A percentile compares a stretch with the other conserved stretches of the same genome.
These are phyloP conservation scores for Monarcha castaneiventris DNA, from an alignment of 2,113 vertebrate genomes.

Conservation along the genomic window DNA sequence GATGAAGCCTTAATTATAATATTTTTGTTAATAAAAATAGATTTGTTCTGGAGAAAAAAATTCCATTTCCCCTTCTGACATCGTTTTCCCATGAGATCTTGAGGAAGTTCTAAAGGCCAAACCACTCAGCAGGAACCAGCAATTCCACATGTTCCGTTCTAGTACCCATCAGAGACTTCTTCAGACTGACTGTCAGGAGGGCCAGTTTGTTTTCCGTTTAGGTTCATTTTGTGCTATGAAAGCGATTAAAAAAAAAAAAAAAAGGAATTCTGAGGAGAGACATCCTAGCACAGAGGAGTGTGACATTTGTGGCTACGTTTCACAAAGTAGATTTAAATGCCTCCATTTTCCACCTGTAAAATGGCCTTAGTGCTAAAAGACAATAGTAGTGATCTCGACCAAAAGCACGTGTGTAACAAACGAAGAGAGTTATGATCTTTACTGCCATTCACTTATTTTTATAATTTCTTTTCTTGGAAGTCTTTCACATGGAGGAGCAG, in stretches of 20 bases:
- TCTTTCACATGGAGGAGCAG: neutral
- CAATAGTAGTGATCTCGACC: neutral
- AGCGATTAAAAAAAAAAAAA: neutral
- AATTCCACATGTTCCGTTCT: neutral
- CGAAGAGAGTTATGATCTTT: neutral
- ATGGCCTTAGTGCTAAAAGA: neutral
- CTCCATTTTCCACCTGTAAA: neutral
- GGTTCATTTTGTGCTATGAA: neutral
- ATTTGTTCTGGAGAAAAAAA: conserved; percentile 30
- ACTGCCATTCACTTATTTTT: neutral
- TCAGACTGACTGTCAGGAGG: neutral
- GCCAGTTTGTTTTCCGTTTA: neutral
- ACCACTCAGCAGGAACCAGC: neutral
- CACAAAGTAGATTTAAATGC: neutral
- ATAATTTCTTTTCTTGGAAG: neutral
- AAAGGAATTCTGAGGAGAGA: neutral
- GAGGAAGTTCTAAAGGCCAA: conserved; percentile 49
- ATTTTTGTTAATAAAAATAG: conserved; percentile 60
- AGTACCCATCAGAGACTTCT: neutral
- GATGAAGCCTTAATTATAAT: conserved; percentile 38
- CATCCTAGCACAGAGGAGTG: neutral
- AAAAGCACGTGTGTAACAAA: neutral
- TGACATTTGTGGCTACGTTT: neutral
- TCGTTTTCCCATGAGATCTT: conserved; percentile 12
- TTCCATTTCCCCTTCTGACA: conserved; percentile 31